These are phyloP conservation scores for Grammomys surdaster DNA, from an alignment of 2,113 vertebrate species.

Conservation along the genomic window DNA sequence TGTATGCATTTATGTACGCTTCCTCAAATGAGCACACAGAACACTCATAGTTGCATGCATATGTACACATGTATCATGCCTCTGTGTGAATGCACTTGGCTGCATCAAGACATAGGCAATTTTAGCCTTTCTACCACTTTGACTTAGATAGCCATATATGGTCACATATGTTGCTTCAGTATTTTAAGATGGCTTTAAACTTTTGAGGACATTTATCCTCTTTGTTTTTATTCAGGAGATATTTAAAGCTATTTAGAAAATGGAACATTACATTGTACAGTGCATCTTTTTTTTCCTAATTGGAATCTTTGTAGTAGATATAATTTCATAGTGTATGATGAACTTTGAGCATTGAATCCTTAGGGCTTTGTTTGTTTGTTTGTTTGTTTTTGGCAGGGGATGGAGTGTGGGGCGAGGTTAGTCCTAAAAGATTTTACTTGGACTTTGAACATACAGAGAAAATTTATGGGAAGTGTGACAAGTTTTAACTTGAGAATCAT, in stretches of 20 bases:
- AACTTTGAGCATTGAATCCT: not conserved
- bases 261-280: not conserved
- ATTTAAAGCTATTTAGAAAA: constrained; percentile 34
- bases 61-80: too few relatives aligned
- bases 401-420: not conserved
- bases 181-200: constrained; percentile 8
- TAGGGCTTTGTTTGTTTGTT: not conserved
- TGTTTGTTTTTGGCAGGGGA: not conserved
- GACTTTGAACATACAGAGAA: not conserved
- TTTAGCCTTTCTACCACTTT: not conserved
- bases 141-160: not conserved
- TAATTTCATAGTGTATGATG: not conserved
- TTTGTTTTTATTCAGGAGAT: not conserved
- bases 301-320: not conserved
- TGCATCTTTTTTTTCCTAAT: not conserved
- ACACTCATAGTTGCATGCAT: not conserved
- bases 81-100: not conserved
- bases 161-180: not conserved
- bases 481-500: constrained; percentile 50
- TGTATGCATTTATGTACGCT: not conserved
- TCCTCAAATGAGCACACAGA: not conserved
- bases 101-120: not conserved
- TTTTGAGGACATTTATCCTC: not conserved
- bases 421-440: constrained; percentile 33
- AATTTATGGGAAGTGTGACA: constrained; percentile 21